These are phyloP conservation scores for Machimus atricapillus DNA, from an alignment of 2,888 invertebrate species.

Conservation along the genomic window DNA sequence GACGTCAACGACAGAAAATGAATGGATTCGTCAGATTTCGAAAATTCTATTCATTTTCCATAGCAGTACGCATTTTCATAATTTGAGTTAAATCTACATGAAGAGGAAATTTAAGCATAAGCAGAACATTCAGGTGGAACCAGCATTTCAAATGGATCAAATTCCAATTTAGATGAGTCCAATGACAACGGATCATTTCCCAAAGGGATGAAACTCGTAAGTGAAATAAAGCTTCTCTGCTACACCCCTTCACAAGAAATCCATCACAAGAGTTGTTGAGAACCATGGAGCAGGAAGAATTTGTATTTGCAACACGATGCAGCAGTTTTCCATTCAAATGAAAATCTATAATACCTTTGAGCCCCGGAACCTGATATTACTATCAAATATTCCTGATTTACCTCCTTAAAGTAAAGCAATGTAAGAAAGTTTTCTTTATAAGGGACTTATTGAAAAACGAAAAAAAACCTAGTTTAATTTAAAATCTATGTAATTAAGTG, in stretches of 20 bases:
- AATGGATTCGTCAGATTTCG: neutral
- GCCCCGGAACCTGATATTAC: neutral
- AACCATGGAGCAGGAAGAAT: neutral
- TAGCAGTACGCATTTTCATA: neutral
- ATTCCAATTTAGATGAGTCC: neutral
- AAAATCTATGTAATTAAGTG: too few relatives aligned
- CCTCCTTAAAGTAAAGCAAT: too few relatives aligned
- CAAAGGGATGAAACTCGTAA: neutral
- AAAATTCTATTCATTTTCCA: neutral
- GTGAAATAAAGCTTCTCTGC: neutral
- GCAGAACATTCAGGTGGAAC: neutral
- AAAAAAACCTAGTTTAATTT: too few relatives aligned
- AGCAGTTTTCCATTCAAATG: neutral
- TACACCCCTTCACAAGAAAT: neutral
- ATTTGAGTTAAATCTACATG: neutral
- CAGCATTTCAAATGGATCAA: neutral
- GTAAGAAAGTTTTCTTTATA: too few relatives aligned
- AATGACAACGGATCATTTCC: neutral
- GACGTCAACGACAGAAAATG: neutral
- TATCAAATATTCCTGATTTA: neutral
- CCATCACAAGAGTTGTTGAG: neutral
- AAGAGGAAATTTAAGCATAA: neutral
- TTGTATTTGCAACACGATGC: neutral
- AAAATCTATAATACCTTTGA: neutral
- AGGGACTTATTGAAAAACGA: too few relatives aligned